Evolutionary conservation across 1,140 invertebrate species (phyloP), one percentile per base, ranked within the genome.

Genomic region (Ceratoteleas bidentatus): DNA sequence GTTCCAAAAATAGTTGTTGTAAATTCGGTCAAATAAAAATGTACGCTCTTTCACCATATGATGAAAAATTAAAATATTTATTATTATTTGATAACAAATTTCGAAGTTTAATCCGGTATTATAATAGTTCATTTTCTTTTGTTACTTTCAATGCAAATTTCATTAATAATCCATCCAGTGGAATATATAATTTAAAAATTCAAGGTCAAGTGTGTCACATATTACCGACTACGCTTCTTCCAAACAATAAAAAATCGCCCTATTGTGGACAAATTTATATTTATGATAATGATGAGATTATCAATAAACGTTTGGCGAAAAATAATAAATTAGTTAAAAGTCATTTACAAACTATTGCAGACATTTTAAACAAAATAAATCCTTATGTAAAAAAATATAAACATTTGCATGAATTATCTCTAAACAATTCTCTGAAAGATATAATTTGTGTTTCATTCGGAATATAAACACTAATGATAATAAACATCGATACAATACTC

Each of bases 111-210:
- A 49, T 49, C 6, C 11, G 45, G 13, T 49, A 49, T 13, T 49
- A 49, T 49, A 49, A 49, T 49, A 49, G 45, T 49, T 49, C 45
- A n/a, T 64, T 53, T n/a, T 54, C 33, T 14, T 70, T 70, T 70
- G 45, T 36, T 38, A 66, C 47, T 36, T 79, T 79, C 47, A 66
- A 73, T 64, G 36, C 60, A 36, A 70, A 72, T 47, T 49, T 34
- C 49, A 13, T 49, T 64, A 8, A 2, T 40, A 33, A 73, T 57
- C 49, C 14, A n/a, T 54, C 45, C 36, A 10, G 0, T 0, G 76
- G 76, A 14, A 58, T 79, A 40, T 79, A 73, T 60, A 72, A 79
- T 72, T 66, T 79, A 32, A 69, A 58, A 69, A 11, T 58, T 1
- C 53, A 69, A 64, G 66, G 60, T 32, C 24, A 24, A 24, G 24